Evolutionary conservation across 2,888 invertebrate genomes (phyloP).

Genomic region (Andrena chrysosceles): DNA sequence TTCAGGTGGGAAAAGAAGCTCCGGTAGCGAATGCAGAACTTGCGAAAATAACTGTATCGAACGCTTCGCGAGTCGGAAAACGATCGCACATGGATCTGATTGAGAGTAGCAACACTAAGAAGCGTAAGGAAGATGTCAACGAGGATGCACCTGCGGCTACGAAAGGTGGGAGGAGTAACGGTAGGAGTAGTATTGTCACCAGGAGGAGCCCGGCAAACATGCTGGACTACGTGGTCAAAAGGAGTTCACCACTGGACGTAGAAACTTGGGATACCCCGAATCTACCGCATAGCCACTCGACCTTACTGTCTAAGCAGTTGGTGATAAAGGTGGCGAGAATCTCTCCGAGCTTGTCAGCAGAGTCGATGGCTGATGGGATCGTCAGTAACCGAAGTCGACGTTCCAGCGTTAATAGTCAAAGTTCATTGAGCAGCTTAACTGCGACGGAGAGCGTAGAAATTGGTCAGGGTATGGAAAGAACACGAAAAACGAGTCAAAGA

Average conservation of each 20-base stretch:
- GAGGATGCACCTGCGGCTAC: neutral
- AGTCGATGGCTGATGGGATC: neutral
- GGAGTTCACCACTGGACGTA: slow-evolving; percentile 8
- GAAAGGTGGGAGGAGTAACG: neutral
- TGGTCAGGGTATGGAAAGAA: neutral
- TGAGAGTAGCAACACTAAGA: slow-evolving; percentile 20
- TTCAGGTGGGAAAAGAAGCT: slow-evolving; percentile 53
- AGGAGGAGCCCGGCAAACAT: slow-evolving; percentile 27
- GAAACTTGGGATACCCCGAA: neutral
- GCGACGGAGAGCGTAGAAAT: neutral
- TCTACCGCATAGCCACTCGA: neutral
- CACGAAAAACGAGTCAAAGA: neutral
- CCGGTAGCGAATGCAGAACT: neutral
- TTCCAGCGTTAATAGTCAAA: neutral
- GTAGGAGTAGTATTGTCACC: neutral
- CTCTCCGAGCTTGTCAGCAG: neutral
- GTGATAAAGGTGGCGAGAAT: neutral
- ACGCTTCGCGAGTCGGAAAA: slow-evolving; percentile 18
- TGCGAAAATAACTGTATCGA: neutral
- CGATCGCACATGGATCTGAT: slow-evolving; percentile 2
- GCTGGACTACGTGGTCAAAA: slow-evolving; percentile 2
- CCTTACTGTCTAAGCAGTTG: slow-evolving; percentile 10
- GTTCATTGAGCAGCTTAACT: neutral
- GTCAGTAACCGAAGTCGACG: neutral
- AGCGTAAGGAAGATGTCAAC: slow-evolving; percentile 28